Evolutionary conservation across 2,797 vertebrate species (phyloP), one percentile per base, ranked within the genome.

Genomic region (Margarornis squamiger): DNA sequence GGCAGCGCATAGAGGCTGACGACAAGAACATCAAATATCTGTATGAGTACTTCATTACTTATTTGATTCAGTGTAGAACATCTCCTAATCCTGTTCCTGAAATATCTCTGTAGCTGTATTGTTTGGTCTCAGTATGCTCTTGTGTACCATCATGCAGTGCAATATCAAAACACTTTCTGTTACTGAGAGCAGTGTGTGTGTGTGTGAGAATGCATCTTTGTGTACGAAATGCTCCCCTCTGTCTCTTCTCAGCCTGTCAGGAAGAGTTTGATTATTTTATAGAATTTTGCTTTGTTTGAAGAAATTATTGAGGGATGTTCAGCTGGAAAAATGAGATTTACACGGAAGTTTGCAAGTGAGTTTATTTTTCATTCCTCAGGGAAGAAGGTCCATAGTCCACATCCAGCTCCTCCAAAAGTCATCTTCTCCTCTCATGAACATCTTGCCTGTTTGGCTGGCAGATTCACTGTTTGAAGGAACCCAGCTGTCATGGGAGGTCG

Each of bases 341-440:
- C 48, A 29, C 22, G 70, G 62, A 90, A 86, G 79, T 95, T 96
- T 90, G 20, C 57, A 49, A 82, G 75, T 29, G 41, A 88, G 85
- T 93, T 97, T 92, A 30, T 94, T 96, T 88, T 95, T 86, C 34
- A 92, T 63, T 86, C 93, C 74, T 94, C 45, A 38, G 93, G 90
- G 83, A 95, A 58, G 73, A 71, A 88, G 39, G 62, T 79, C 79
- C 6, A 0, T 73, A 90, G 76, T 73, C 92, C 30, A 43, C 52
- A 84, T 76, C 39, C 45, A 84, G 39, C 73, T 86, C 8, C 59
- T 90, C 38, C 49, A 73, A 61, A 93, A 95, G 59, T 67, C 46
- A 0, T 88, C 79, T 70, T 4, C 36, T 67, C 21, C 73, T 84
- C 83, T 76, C 85, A 52, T 74, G 92, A 93, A 52, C 5, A 2